Evolutionary conservation across 2,113 vertebrate species (phyloP).

Genomic region (Takifugu bimaculatus): DNA sequence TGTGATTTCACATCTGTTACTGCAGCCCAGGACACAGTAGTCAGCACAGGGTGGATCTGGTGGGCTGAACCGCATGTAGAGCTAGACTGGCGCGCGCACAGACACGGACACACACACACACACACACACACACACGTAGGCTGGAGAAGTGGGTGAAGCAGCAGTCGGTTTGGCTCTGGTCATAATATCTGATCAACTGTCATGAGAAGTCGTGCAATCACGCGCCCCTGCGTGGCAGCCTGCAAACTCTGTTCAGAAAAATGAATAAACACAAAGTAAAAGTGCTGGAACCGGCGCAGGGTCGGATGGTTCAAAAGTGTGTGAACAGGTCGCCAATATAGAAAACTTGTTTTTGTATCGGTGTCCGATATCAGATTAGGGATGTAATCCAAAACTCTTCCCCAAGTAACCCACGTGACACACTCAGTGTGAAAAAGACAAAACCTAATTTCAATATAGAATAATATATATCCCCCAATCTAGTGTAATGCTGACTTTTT

Average conservation of each 20-base stretch:
- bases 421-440: no score
- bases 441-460: no score
- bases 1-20: slow-evolving; percentile 99
- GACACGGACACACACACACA: slow-evolving; percentile 4
- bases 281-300: no score
- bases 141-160: slow-evolving; percentile 36
- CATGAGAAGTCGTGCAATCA: slow-evolving; percentile 31
- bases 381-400: no score
- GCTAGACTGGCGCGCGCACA: slow-evolving; percentile 17
- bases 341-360: no score
- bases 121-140: slow-evolving; percentile 18
- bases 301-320: no score
- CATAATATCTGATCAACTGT: slow-evolving; percentile 43
- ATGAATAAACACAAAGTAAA: no score
- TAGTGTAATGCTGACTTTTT: no score
- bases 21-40: slow-evolving; percentile 75
- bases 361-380: no score
- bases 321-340: no score
- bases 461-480: no score
- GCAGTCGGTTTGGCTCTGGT: slow-evolving; percentile 30
- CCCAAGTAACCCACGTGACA: no score
- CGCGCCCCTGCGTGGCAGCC: slow-evolving; percentile 19
- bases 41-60: slow-evolving; percentile 62
- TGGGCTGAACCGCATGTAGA: slow-evolving; percentile 53
- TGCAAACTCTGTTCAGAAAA: not conserved